A percentile compares a stretch with the other conserved stretches of the same genome.
Evolutionary conservation across 2,113 vertebrate genomes (phyloP).

Genomic region (Chinchilla lanigera): DNA sequence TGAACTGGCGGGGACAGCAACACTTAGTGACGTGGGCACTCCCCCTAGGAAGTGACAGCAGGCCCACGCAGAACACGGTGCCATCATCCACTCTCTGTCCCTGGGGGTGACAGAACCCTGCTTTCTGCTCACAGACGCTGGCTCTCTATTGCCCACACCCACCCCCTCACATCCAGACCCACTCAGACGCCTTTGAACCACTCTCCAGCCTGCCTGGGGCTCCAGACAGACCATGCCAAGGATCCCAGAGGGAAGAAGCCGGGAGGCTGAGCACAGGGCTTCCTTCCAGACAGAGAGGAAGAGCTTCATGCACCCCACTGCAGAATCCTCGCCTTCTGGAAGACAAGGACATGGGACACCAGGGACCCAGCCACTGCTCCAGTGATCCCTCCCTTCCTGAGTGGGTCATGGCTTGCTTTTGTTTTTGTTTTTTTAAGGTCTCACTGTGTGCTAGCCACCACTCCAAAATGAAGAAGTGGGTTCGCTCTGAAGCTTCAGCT

Average conservation of each 20-base stretch:
- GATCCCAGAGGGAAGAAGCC: neutral
- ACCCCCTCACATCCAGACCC: too few relatives aligned
- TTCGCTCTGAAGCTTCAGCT: neutral
- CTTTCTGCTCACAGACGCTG: neutral
- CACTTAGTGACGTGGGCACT: neutral
- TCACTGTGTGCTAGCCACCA: neutral
- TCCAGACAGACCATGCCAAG: neutral
- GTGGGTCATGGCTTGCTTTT: too few relatives aligned
- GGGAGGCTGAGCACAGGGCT: neutral
- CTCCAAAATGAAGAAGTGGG: neutral
- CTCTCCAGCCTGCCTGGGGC: neutral
- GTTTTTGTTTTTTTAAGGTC: too few relatives aligned
- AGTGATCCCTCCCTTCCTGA: too few relatives aligned
- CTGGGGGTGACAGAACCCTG: neutral
- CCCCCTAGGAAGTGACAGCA: too few relatives aligned
- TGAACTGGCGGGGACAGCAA: neutral
- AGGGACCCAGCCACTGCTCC: too few relatives aligned
- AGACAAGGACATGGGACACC: neutral
- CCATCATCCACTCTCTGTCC: neutral
- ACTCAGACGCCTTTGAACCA: neutral
- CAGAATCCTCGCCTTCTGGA: neutral
- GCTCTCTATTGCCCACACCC: neutral
- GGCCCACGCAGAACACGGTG: accelerated
- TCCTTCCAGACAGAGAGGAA: neutral
- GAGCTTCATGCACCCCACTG: neutral